A percentile compares a stretch with the other conserved stretches of the same genome.
These are phyloP conservation scores for Apamea sordens DNA, from an alignment of 2,888 invertebrate genomes.

Conservation along the genomic window DNA sequence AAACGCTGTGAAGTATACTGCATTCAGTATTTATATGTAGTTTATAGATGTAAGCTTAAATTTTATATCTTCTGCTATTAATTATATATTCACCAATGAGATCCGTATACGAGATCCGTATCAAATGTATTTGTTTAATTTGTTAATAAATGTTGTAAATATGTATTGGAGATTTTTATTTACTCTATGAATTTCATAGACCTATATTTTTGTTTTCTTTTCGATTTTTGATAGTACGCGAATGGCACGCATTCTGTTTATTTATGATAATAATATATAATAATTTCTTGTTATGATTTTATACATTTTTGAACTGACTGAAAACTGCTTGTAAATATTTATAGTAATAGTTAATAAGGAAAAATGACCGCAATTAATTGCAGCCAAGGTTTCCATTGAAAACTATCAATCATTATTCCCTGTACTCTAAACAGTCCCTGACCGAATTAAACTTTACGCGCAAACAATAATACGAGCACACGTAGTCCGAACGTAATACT, in stretches of 20 bases:
- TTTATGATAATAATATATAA: too few relatives aligned
- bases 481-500: conserved; percentile 62
- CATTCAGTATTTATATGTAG: conserved; percentile 59
- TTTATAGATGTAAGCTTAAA: conserved; percentile 54
- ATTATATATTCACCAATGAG: conserved; percentile 65
- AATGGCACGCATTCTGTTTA: too few relatives aligned
- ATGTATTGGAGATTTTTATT: conserved; percentile 41
- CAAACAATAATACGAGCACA: conserved; percentile 66
- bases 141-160: conserved; percentile 75
- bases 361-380: conserved; percentile 1
- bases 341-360: background rate
- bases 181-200: background rate
- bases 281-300: background rate
- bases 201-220: background rate
- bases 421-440: conserved; percentile 53
- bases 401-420: conserved; percentile 42
- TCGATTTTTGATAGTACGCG: background rate
- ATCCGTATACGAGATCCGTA: conserved; percentile 39
- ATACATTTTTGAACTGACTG: background rate
- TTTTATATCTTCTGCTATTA: conserved; percentile 47
- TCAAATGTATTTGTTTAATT: conserved; percentile 70
- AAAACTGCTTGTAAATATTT: background rate
- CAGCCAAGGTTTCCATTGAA: conserved; percentile 44
- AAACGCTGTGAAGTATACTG: conserved; percentile 53
- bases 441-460: conserved; percentile 64